phyloP scores from a whole-genome alignment of 1,140 invertebrate genomes.

The Capitella teleta region DNA sequence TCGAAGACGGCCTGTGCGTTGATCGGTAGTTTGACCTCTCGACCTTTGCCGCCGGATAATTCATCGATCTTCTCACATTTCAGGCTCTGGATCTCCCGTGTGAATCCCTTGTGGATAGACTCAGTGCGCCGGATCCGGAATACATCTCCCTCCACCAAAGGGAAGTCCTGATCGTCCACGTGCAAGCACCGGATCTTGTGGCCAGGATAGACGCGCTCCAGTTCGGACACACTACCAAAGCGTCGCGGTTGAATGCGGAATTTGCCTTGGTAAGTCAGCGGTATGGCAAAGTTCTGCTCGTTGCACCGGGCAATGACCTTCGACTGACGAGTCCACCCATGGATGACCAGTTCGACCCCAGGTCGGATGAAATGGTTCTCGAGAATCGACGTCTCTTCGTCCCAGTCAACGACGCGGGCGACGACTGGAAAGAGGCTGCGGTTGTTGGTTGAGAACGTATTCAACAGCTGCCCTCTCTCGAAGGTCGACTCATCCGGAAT shows the following conservation, averaged over 20 bases:
- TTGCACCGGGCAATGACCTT: constrained; percentile 5
- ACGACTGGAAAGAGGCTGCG: constrained; percentile 7
- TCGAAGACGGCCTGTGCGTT: not conserved
- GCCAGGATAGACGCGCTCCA: not conserved
- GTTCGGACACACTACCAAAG: constrained; percentile 3
- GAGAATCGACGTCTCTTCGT: constrained; percentile 10
- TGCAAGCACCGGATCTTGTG: not conserved
- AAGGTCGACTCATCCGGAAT: not conserved
- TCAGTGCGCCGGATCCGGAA: not conserved
- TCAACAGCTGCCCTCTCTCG: constrained; percentile 3
- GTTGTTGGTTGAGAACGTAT: constrained; percentile 10
- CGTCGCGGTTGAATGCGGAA: constrained; percentile 6
- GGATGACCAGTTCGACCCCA: constrained; percentile 8
- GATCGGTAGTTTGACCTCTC: constrained; percentile 2
- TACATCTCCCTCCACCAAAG: constrained; percentile 3
- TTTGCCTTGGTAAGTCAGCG: constrained; percentile 9
- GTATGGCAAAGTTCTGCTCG: constrained; percentile 5
- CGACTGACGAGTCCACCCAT: constrained; percentile 11
- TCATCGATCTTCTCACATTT: constrained; percentile 3
- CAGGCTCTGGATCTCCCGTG: not conserved
- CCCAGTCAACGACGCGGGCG: constrained; percentile 4
- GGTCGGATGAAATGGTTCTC: constrained; percentile 8
- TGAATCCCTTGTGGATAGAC: not conserved
- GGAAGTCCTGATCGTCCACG: constrained; percentile 2
- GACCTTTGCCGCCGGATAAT: not conserved